Conservation (phyloP, 2,113 vertebrate genomes). For the Grammomys surdaster region DNA sequence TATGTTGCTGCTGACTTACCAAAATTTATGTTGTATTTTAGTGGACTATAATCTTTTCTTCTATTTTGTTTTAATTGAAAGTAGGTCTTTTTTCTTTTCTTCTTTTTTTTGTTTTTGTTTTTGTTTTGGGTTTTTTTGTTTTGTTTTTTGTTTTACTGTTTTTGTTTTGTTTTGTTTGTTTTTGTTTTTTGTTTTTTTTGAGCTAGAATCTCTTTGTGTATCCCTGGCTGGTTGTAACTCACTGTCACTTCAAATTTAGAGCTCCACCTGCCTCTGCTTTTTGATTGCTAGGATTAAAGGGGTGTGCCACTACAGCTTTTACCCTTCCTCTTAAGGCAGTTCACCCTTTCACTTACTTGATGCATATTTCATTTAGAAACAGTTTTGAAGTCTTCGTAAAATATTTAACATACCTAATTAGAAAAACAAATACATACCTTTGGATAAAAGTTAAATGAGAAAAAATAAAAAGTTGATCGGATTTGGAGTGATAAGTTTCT, state of each 20-base stretch:
- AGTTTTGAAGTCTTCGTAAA: conserved; percentile 64
- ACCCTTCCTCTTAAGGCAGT: neutral
- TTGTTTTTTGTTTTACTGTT: too few species aligned
- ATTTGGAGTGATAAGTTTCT: conserved; percentile 26
- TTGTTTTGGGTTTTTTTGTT: too few species aligned
- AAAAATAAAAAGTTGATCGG: conserved; percentile 27
- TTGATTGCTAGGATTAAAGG: neutral
- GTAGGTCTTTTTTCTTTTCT: neutral
- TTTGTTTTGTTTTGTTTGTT: neutral
- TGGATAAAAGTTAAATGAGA: conserved; percentile 26
- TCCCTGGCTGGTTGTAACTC: neutral
- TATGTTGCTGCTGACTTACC: conserved; percentile 56
- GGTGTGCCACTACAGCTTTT: neutral
- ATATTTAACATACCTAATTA: neutral
- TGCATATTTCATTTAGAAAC: conserved; percentile 66
- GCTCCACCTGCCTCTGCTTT: neutral
- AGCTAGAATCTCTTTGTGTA: neutral
- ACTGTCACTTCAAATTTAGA: neutral
- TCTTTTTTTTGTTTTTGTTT: too few species aligned
- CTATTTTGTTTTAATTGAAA: conserved; percentile 57
- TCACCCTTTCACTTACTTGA: conserved; percentile 63
- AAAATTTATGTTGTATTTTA: conserved; percentile 60
- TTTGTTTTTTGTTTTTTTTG: neutral
- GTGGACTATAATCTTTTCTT: conserved; percentile 58
- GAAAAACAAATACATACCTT: neutral